Evolutionary conservation across 2,113 vertebrate genomes (phyloP).

Genomic region (Aphelocoma coerulescens): DNA sequence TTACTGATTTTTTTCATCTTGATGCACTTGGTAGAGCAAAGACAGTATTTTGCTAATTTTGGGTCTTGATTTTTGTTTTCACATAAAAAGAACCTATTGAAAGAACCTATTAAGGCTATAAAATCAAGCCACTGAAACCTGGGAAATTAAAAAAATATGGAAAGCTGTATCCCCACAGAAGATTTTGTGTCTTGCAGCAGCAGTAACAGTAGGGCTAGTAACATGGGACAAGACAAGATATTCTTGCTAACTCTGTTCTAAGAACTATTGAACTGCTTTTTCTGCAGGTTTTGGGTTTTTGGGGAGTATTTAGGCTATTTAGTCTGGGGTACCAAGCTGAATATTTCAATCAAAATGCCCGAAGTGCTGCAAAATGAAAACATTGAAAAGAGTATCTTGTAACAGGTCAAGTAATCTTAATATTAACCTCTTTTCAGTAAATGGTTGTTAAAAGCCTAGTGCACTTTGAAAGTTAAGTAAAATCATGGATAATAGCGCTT

Average conservation of each 20-base stretch:
- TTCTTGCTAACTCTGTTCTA: not conserved
- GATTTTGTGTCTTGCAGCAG: not conserved
- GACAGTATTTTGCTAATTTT: not conserved
- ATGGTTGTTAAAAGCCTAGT: not conserved
- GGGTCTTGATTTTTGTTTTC: not conserved
- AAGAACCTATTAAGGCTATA: not conserved
- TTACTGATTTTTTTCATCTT: not conserved
- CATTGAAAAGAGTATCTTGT: not conserved
- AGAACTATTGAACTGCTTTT: not conserved
- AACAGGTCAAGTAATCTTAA: not conserved
- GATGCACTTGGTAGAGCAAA: not conserved
- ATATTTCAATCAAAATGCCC: not conserved
- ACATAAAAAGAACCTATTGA: not conserved
- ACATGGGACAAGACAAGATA: accelerated
- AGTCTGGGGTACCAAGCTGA: not conserved
- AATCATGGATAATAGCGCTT: not conserved
- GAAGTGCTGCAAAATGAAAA: not conserved
- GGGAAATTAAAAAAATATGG: not conserved
- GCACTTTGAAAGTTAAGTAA: not conserved
- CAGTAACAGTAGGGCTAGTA: not conserved
- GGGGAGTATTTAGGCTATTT: not conserved
- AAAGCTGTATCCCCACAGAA: not conserved
- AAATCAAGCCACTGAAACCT: not conserved
- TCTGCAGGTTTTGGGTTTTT: not conserved
- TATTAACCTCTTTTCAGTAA: not conserved